Base-by-base conservation (phyloP, 2,113 vertebrate species). In the Thymallus thymallus region DNA sequence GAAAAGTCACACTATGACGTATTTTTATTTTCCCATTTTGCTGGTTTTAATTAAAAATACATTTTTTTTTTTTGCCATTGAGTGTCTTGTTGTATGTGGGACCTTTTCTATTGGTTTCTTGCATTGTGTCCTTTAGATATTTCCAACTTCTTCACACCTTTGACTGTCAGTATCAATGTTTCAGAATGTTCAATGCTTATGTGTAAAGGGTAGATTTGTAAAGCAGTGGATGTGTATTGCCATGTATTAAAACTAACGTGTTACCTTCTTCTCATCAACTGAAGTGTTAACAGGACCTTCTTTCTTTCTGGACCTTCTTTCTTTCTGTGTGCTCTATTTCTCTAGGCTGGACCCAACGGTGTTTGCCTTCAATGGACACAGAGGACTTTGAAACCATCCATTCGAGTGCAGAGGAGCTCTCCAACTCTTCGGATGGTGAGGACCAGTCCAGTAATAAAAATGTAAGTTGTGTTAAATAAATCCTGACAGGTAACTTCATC, bases 361-460 rank as follows among this genome's bases (percentile, higher is more conserved):
- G 94, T 32, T 88, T 95, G 32, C 89, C 92, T 2, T 96, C 95
- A 22, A 87, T 92, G 82, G 95, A 96, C 81, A 92, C 92, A 0
- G 95, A 96, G 68, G 94, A 94, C 80, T 93, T 95, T 0, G 95
- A 96, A 89, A 94, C 94, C n/a, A 97, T 97, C 75, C 95, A 92
- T 35, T 97, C 95, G 75, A 97, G 93, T 64, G 91, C 89, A 20
- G 96, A 96, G 74, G 96, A 97, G 65, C 93, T 96, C 70, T 96
- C 95, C 68, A 95, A 96, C 89, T 97, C 95, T 23, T 96, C 95
- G 32, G 94, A 92, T 23, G 67, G 90, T 85, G 95, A 97, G 22
- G 95, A 96, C 72, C 95, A 97, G 62, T 83, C 72, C 84, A 92
- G 91, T 48, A 86, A 90, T 67, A 95, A 93, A 86, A 94, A 94